Conservation (phyloP, 2,797 vertebrate genomes). For the Mastacembelus armatus region DNA sequence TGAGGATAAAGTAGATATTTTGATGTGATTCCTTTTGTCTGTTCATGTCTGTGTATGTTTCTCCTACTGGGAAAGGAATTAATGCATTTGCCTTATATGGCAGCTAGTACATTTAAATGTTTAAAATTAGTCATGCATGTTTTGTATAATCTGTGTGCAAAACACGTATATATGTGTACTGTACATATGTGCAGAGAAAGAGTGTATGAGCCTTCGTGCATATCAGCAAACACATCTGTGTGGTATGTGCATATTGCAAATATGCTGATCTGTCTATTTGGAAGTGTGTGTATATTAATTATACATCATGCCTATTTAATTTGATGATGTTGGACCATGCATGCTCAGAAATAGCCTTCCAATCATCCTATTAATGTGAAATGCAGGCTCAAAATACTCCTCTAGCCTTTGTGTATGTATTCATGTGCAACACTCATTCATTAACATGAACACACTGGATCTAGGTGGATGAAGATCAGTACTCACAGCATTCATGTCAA, state of each 20-base stretch:
- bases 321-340: constrained; percentile 64
- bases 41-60: constrained; percentile 1
- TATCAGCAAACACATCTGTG: background rate
- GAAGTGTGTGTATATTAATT: constrained; percentile 31
- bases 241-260: constrained; percentile 10
- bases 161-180: no score
- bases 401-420: constrained; percentile 38
- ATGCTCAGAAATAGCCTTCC: constrained; percentile 66
- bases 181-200: background rate
- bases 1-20: no score
- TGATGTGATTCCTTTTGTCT: no score
- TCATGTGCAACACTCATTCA: constrained; percentile 33
- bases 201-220: constrained; percentile 8
- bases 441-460: constrained; percentile 27
- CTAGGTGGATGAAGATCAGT: background rate
- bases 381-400: constrained; percentile 67
- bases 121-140: no score
- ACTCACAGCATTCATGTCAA: constrained; percentile 89
- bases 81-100: constrained; percentile 31
- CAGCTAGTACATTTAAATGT: no score
- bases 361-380: constrained; percentile 69
- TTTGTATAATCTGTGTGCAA: background rate
- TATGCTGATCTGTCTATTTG: constrained; percentile 11
- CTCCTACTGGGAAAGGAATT: background rate
- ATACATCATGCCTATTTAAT: constrained; percentile 65